Evolutionary conservation across 1,140 invertebrate genomes (phyloP), one percentile per base, ranked within the genome.

Genomic region (Drusus annulatus): DNA sequence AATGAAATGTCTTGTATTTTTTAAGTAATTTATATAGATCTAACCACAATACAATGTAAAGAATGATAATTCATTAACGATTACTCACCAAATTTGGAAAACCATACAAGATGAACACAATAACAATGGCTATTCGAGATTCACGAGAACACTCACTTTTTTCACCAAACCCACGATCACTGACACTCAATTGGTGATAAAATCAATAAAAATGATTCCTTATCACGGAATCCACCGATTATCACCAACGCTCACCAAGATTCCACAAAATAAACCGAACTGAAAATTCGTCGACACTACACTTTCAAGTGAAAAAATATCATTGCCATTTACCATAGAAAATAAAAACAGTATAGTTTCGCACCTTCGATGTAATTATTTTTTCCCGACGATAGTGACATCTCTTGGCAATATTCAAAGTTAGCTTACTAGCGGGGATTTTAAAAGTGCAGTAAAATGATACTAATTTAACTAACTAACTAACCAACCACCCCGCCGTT

Each of bases 51-150:
- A 45, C 36, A 45, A 45, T 8, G 36, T 28, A 16, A 63, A 63
- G 16, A 21, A 56, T 28, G 23, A 63, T 28, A 63, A 0, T 28
- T 25, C 28, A 63, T 16, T 7, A 25, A 63, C 0, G 7, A n/a
- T 21, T 56, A 74, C 71, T 74, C 71, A 74, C 71, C 71, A 58
- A n/a, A 56, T 21, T 17, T 19, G 54, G 31, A 58, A 56, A 74
- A 54, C 54, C 71, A 74, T 74, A 74, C 50, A 74, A 74, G 50
- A 31, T 8, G n/a, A 31, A 45, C 25, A 74, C 71, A 74, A 74
- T 74, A 74, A 74, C 71, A 74, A 28, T 74, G 13, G 21, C 21
- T 45, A 45, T 45, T 45, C 36, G 36, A 45, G 36, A 45, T 45
- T 45, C 13, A 13, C 36, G 7, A 45, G 36, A 45, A 45, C 36